Percentiles rank a stretch among this genome's conserved stretches.
Evolutionary conservation across 2,888 invertebrate genomes (phyloP).

Genomic region (Fabriciana adippe): DNA sequence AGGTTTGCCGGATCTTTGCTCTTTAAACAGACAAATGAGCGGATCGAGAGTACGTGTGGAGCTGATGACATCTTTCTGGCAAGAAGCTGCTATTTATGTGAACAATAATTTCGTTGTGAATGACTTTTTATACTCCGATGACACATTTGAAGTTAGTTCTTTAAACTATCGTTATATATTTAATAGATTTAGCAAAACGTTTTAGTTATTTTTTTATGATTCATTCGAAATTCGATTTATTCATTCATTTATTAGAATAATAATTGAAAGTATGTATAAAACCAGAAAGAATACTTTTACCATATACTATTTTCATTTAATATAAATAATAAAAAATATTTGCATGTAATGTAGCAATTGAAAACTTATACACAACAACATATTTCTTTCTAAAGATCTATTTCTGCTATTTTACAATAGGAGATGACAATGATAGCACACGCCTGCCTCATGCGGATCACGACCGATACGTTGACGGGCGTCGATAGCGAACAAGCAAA

Average conservation of each 20-base stretch:
- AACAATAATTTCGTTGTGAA: conserved; percentile 69
- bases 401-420: conserved; percentile 44
- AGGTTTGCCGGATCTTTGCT: conserved; percentile 65
- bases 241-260: too few species aligned
- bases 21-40: conserved; percentile 66
- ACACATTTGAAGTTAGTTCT: conserved; percentile 58
- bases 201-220: too few species aligned
- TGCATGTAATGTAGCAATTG: too few species aligned
- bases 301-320: too few species aligned
- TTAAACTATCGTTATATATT: too few species aligned
- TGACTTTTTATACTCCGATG: conserved; percentile 57
- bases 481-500: conserved; percentile 44
- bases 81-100: conserved; percentile 65
- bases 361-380: too few species aligned
- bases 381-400: too few species aligned
- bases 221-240: too few species aligned
- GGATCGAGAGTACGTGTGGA: conserved; percentile 68
- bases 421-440: conserved; percentile 71
- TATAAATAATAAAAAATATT: too few species aligned
- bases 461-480: conserved; percentile 50
- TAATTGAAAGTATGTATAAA: too few species aligned
- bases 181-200: too few species aligned
- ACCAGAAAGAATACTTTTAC: too few species aligned
- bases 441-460: conserved; percentile 58
- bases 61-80: conserved; percentile 64